Evolutionary conservation across 1,140 invertebrate genomes (phyloP), one percentile per base, ranked within the genome.

Genomic region (Alviniconcha marisindica): DNA sequence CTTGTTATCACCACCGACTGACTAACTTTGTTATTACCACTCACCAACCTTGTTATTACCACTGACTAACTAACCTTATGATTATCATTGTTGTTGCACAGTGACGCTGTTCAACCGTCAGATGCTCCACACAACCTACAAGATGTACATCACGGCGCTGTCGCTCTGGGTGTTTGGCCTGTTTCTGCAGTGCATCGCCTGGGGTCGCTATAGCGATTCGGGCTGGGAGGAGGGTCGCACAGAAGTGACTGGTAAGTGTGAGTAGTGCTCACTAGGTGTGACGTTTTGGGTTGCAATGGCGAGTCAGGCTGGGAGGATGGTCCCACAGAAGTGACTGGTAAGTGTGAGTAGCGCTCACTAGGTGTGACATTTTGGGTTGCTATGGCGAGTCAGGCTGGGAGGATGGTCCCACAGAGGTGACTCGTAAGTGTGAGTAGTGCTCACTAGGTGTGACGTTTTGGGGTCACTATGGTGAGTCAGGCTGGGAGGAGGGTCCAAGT

Each of bases 111-210:
- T 95, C 84, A 94, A 95, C 1, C 93, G 96, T 44, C 96, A 97
- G 90, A 92, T 98, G 0, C 94, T 98, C 51, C 97, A 98, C 91
- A 94, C 96, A 1, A 98, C 97, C 0, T 98, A 97, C 92, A 97
- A 97, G 91, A 91, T 98, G 83, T 98, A 96, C 91, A 94, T 97
- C 24, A 86, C 94, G 2, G 96, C 97, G 0, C 92, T 97, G 4
- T 88, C 95, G 3, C 91, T 93, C n/a, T 93, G 95, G 90, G 91
- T 91, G 18, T 56, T 92, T 31, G 96, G 96, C 14, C 94, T 97
- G 2, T 88, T 96, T 2, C 92, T 96, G 7, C 93, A 96, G 77
- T 94, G 94, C 81, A 90, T 96, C 3, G 95, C 95, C 14, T 96
- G 96, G 88, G 94, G 95, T 21, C 94, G 95, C 83, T 97, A 96